These are phyloP conservation scores for Heliconius nattereri DNA, from an alignment of 1,140 invertebrate species.

Conservation along the genomic window DNA sequence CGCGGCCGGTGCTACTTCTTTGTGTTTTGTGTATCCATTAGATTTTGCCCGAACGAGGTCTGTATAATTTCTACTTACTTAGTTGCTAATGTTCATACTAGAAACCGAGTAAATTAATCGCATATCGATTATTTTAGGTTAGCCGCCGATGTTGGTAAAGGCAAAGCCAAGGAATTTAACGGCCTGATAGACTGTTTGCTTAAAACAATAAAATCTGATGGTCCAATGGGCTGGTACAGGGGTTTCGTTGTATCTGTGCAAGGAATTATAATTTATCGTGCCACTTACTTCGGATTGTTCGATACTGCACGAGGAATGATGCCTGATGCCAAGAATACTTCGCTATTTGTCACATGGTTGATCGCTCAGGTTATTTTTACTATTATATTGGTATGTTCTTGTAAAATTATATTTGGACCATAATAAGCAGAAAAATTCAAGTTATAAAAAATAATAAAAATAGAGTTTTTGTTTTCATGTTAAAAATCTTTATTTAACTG, in stretches of 20 bases:
- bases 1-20: constrained; percentile 95
- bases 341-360: constrained; percentile 82
- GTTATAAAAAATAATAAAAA: no score
- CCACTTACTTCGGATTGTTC: constrained; percentile 96
- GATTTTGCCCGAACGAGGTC: constrained; percentile 97
- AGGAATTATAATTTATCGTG: constrained; percentile 93
- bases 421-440: no score
- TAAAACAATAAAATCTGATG: constrained; percentile 93
- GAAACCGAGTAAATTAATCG: not conserved
- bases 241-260: constrained; percentile 95
- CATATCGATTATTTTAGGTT: constrained; percentile 80
- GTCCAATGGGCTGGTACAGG: constrained; percentile 91
- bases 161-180: constrained; percentile 88
- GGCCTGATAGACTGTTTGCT: constrained; percentile 91
- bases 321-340: constrained; percentile 91
- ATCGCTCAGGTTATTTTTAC: constrained; percentile 87
- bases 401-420: no score
- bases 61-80: constrained; percentile 29
- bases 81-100: constrained; percentile 1
- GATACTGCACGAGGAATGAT: constrained; percentile 95
- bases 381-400: not conserved
- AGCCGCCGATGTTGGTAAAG: constrained; percentile 92
- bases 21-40: constrained; percentile 97
- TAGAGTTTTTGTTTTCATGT: no score
- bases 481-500: not conserved